Conservation (phyloP, 2,797 vertebrate species). For the Coccyzus lansbergi region DNA sequence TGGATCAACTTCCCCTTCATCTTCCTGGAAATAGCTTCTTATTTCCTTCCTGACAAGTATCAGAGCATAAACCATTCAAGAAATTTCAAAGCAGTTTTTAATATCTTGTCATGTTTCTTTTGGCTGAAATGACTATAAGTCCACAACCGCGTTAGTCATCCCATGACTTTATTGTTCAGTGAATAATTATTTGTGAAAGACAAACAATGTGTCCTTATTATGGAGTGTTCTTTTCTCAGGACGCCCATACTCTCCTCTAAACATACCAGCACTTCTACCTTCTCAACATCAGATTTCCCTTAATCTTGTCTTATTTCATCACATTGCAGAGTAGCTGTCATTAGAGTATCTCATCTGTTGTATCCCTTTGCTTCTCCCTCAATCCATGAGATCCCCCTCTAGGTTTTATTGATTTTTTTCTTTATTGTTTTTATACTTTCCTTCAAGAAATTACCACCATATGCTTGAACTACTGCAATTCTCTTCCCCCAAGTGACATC, state of each 20-base stretch:
- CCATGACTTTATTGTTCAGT: background rate
- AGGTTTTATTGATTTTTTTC: conserved; percentile 44
- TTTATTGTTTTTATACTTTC: conserved; percentile 6
- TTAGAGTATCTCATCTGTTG: background rate
- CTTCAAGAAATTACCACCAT: conserved; percentile 51
- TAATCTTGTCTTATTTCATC: background rate
- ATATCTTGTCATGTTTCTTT: background rate
- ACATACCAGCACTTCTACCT: background rate
- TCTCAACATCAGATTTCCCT: background rate
- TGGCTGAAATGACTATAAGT: background rate
- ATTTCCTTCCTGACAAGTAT: background rate
- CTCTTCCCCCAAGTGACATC: conserved; percentile 2
- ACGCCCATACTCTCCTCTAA: background rate
- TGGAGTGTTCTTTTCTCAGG: background rate
- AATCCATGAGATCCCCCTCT: background rate
- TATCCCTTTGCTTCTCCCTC: background rate
- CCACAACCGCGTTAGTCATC: background rate
- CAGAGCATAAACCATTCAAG: background rate
- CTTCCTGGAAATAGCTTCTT: background rate
- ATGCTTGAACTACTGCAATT: conserved; percentile 25
- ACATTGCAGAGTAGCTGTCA: background rate
- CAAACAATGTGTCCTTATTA: background rate
- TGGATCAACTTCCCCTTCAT: background rate
- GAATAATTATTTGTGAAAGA: background rate
- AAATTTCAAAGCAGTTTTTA: background rate